Base-by-base conservation (phyloP, 2,113 vertebrate genomes). In the Gymnorhina tibicen region DNA sequence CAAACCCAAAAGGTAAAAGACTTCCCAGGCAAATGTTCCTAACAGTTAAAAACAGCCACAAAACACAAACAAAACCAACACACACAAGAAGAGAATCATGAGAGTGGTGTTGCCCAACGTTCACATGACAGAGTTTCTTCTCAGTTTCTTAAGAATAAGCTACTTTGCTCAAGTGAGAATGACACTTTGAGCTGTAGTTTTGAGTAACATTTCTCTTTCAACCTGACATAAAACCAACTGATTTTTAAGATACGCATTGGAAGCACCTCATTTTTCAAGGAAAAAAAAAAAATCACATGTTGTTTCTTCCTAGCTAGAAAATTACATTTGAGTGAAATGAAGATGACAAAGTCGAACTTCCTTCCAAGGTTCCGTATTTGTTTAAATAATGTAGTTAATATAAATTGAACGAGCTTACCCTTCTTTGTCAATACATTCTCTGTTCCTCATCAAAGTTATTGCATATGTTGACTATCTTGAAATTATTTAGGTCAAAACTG, bases 1-100 rank as follows among this genome's bases (percentile, higher is more conserved):
- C 99, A 99, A 76, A 98, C 97, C 99, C 99, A 99, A 97, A 99
- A 99, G 92, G 99, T 99, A 91, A 99, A 99, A 10, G 98, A 94
- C 95, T 99, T 99, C 26, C 99, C 99, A 80, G 98, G 98, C 90
- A 99, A 98, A 91, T 99, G 99, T 95, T 99, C 99, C 99, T 99
- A 35, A 56, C 68, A 13, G 44, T 92, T 59, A 32, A 87, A 84
- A 37, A 33, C 21, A 41, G 26, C 16, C 15, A 85, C 13, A 58
- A 58, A 72, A 68, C 17, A 60, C 15, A 73, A 60, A 74, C 26
- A 76, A 66, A 85, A 82, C 28, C 15, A 68, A 85, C 28, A 77
- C 41, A 39, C 23, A 67, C 1, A 28, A 41, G 74, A 91, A 76
- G 30, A 75, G 28, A 68, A 49, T 47, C 33, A 30, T 66, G 72